phyloP scores from a whole-genome alignment of 2,888 invertebrate genomes.

The Phengaris alcon region DNA sequence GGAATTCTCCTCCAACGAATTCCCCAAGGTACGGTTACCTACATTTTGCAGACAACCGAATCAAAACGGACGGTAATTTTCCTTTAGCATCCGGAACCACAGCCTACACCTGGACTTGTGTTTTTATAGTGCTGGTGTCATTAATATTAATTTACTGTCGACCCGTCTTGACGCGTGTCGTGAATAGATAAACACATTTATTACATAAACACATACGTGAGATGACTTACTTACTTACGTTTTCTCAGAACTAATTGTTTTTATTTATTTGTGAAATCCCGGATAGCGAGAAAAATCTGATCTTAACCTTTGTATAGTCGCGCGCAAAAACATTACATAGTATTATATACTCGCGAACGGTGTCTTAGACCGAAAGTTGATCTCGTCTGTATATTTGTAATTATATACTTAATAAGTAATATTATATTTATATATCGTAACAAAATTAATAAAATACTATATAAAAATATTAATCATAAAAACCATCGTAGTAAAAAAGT shows the following conservation, averaged over 20 bases:
- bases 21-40: too few relatives aligned
- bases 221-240: constrained; percentile 18
- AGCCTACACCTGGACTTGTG: background rate
- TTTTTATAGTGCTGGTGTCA: background rate
- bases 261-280: background rate
- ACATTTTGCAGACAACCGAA: too few relatives aligned
- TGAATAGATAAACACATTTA: constrained; percentile 13
- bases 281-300: background rate
- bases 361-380: too few relatives aligned
- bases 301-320: background rate
- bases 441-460: too few relatives aligned
- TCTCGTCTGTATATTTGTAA: too few relatives aligned
- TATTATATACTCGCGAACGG: too few relatives aligned
- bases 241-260: constrained; percentile 20
- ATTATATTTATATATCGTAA: too few relatives aligned
- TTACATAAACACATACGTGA: constrained; percentile 27
- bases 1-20: too few relatives aligned
- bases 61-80: background rate
- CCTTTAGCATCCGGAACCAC: constrained; percentile 5
- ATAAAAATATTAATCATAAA: too few relatives aligned
- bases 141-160: constrained; percentile 5
- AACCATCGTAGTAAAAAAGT: too few relatives aligned
- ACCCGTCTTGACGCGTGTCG: background rate
- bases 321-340: too few relatives aligned
- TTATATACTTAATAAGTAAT: too few relatives aligned